Conservation (phyloP, 2,888 invertebrate species). For the Tetanocera ferruginea region DNA sequence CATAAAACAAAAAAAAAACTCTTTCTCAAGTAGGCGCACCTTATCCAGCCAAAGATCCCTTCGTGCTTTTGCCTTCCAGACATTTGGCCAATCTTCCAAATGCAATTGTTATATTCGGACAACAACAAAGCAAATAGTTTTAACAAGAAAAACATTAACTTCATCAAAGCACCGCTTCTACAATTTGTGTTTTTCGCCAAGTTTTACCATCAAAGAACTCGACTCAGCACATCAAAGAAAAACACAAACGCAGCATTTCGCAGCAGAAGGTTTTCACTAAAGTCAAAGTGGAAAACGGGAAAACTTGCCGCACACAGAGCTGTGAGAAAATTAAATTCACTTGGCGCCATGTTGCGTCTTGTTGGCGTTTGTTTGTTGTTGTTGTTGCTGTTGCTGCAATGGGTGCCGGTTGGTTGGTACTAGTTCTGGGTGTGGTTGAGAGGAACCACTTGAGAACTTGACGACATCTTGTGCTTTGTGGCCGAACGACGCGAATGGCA, state of each 20-base stretch:
- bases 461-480: slow-evolving; percentile 32
- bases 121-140: not conserved
- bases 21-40: no score
- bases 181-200: not conserved
- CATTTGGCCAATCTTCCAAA: not conserved
- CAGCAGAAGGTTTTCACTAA: not conserved
- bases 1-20: no score
- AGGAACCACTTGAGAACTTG: slow-evolving; percentile 12
- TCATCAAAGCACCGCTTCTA: not conserved
- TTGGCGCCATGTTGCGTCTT: slow-evolving; percentile 26
- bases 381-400: not conserved
- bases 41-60: not conserved
- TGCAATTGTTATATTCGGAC: not conserved
- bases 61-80: not conserved
- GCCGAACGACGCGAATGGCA: slow-evolving; percentile 19
- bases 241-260: not conserved
- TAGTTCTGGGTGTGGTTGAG: no score
- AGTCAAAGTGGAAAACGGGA: slow-evolving; percentile 21
- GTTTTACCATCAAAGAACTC: slow-evolving; percentile 21
- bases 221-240: not conserved
- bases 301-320: not conserved
- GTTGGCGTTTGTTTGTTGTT: not conserved
- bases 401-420: not conserved
- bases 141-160: no score
- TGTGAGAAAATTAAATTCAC: slow-evolving; percentile 31